Base-by-base conservation (phyloP, 2,797 vertebrate species). In the Eremophila alpestris region DNA sequence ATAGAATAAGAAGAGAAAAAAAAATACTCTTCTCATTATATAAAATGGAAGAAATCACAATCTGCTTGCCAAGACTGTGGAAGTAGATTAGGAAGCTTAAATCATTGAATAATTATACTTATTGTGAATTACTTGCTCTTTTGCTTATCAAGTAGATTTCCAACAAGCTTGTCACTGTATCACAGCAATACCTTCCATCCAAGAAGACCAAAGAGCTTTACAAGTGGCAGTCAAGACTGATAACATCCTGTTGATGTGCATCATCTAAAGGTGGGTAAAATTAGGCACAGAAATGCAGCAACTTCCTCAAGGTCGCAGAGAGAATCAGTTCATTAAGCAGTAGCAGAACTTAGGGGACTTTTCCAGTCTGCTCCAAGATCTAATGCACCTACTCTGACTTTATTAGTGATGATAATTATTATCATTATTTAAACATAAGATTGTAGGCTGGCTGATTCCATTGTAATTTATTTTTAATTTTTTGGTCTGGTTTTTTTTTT, bases 41-140 rank as follows among this genome's bases (percentile, higher is more conserved):
- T 73, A 90, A 96, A 96, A 94, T 93, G 79, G 89, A 96, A 96
- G 79, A 94, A 95, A 93, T 93, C 91, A 93, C 59, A 89, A 64
- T 95, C 87, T 96, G 94, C 95, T 96, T 97, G 94, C 82, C 85
- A 96, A 93, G 91, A 67, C 45, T 91, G 82, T 95, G 87, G 93
- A 96, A 96, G 94, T 83, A 94, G 89, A 93, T 95, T 95, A 95
- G 87, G 91, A 93, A 94, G 94, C 94, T 92, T 88, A 96, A 96
- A 95, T 96, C 92, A 96, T 82, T 96, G 89, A 96, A 96, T 94
- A 96, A 96, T 96, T 96, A 95, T 26, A 92, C 94, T 95, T 91
- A 97, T 95, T 96, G 94, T 96, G 96, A 94, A 92, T 83, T 76
- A 92, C 76, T 96, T 88, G 89, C 65, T 95, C 55, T 92, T 95